phyloP scores from a whole-genome alignment of 2,797 vertebrate genomes.

The Phrynocephalus guinanensis region DNA sequence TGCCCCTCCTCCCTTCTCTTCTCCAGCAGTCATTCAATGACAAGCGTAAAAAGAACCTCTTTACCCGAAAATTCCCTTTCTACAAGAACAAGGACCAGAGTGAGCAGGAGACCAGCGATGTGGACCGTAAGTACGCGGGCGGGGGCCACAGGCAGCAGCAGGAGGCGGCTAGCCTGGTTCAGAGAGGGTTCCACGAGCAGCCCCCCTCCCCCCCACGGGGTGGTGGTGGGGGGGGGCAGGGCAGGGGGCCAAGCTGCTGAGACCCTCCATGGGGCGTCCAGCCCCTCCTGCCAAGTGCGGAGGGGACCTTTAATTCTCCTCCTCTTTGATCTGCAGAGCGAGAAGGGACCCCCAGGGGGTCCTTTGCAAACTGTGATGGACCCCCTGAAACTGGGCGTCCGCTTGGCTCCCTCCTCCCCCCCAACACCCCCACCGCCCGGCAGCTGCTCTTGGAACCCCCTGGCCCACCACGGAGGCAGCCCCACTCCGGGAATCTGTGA shows the following conservation, averaged over 20 bases:
- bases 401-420: too few relatives aligned
- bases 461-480: constrained; percentile 71
- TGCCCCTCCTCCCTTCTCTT: constrained; percentile 90
- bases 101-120: constrained; percentile 96
- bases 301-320: too few relatives aligned
- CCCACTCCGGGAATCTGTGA: constrained; percentile 78
- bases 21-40: constrained; percentile 99
- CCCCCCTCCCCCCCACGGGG: constrained; percentile 43
- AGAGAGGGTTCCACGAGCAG: constrained; percentile 81
- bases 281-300: too few relatives aligned
- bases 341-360: too few relatives aligned
- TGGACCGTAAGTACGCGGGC: constrained; percentile 95
- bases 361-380: too few relatives aligned
- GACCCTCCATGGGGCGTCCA: too few relatives aligned
- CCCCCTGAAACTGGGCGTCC: too few relatives aligned
- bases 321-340: too few relatives aligned
- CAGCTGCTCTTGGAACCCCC: constrained; percentile 82
- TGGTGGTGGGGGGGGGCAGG: not conserved
- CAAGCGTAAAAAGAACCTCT: constrained; percentile 99
- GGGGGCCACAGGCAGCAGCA: too few relatives aligned
- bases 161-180: constrained; percentile 78
- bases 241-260: not conserved
- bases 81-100: constrained; percentile 99
- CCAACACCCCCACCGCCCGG: constrained; percentile 71
- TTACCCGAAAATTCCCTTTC: constrained; percentile 99